Base-by-base conservation (phyloP, 2,797 vertebrate species). In the Epinephelus awoara region DNA sequence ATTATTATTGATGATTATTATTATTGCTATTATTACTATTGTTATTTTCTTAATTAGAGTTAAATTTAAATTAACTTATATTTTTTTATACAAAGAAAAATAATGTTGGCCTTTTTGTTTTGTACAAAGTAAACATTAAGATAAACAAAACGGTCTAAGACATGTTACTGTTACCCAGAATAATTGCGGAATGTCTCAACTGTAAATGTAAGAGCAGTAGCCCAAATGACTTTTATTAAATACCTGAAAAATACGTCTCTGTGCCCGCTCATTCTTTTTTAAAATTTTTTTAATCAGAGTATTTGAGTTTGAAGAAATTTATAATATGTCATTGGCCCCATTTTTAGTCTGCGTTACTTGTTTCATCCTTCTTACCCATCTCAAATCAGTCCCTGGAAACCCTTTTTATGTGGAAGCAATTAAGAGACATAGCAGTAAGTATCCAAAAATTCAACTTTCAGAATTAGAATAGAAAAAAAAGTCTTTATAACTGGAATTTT, bases 21-120 rank as follows among this genome's bases (percentile, higher is more conserved):
- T 92, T 92, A 91, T 91, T 93, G 76, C 77, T 94, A 92, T 94
- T 95, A 95, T 94, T 90, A 93, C 92, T 94, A 92, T 95, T 95
- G 93, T 96, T 96, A 95, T 96, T 96, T 96, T 96, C 94, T 94
- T 95, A 95, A 95, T 96, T 96, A 96, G 93, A 96, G 87, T 95
- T 95, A 54, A 89, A 96, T 96, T 96, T 95, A 96, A 96, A 96
- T 96, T 96, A 96, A 96, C 95, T 96, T 96, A 96, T 96, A 96
- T 96, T 96, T 96, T 42, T 94, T 94, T 94, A 94, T 94, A 94
- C 93, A 93, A 91, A 93, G 87, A 90, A 88, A 88, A 92, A 88
- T 90, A 91, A 93, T 90, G 91, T 95, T 95, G 94, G 94, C 93
- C 91, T 94, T 96, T 93, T 95, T 94, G 91, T 95, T 95, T 96